Evolutionary conservation across 2,113 vertebrate genomes (phyloP).

Genomic region (Isichthys henryi): DNA sequence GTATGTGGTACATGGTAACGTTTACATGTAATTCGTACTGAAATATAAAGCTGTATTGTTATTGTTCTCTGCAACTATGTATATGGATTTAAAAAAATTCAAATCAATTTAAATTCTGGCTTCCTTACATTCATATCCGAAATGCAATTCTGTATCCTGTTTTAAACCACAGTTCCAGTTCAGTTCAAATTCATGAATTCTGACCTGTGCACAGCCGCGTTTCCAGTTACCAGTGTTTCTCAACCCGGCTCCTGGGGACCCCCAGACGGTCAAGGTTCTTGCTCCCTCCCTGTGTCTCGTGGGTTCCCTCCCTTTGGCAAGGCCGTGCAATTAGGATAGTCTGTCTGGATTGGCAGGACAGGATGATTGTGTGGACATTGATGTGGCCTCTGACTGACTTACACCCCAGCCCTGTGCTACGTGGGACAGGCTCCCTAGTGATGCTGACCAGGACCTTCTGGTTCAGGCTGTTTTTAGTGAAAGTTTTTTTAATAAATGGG

Average conservation of each 20-base stretch:
- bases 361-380: background rate
- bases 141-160: background rate
- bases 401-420: background rate
- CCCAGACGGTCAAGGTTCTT: background rate
- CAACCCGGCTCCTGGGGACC: background rate
- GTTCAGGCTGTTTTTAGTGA: background rate
- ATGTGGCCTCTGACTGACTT: background rate
- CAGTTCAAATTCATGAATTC: background rate
- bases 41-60: background rate
- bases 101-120: background rate
- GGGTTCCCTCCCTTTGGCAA: background rate
- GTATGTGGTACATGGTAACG: background rate
- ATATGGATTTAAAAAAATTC: background rate
- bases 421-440: background rate
- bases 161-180: background rate
- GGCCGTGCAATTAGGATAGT: background rate
- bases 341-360: background rate
- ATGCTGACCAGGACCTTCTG: background rate
- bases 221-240: background rate
- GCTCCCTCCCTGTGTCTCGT: background rate
- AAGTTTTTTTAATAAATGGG: background rate
- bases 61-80: background rate
- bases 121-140: background rate
- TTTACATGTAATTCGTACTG: background rate
- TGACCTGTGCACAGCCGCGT: background rate